Base-by-base conservation (phyloP, 2,113 vertebrate genomes). In the Phasianus colchicus region DNA sequence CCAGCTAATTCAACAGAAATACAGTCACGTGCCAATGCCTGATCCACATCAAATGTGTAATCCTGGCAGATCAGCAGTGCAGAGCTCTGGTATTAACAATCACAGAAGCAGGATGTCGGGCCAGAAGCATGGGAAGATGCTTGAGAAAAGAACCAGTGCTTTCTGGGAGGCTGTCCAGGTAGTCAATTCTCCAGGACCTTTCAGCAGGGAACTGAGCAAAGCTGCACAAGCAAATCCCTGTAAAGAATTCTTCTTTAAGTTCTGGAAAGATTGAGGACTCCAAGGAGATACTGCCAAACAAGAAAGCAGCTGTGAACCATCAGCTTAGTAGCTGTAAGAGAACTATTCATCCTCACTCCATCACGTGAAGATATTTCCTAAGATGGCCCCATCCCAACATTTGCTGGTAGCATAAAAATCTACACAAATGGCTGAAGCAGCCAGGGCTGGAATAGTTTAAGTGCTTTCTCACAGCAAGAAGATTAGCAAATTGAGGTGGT, bases 21-120 rank as follows among this genome's bases (percentile, higher is more conserved):
- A 25, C 0, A 0, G 25, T 22, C 45, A 1, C 0, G 2, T 69
- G 82, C 74, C 0, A 0, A 4, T 34, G 45, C 60, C 54, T 91
- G 82, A 87, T 16, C 75, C 67, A 15, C 45, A 17, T 10, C n/a
- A 60, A n/a, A 12, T 1, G 47, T 27, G 34, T 19, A 2, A 21
- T 83, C 15, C 63, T 76, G 81, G 81, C 81, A 67, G 61, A 66
- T 10, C n/a, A 71, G 73, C 86, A 70, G 57, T 2, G 45, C 72
- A 32, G 61, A 66, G 30, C 11, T 52, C 77, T 90, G 89, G 6
- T 25, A 0, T 36, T 19, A 17, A 19, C 43, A 71, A 66, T 13
- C 40, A n/a, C 64, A 80, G 71, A 85, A 40, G 43, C 29, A 48
- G 19, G 10, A 38, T 21, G 52, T 47, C n/a, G 2, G 12, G 34